These are phyloP conservation scores for Eumaeus atala DNA, from an alignment of 1,140 invertebrate genomes.

Conservation along the genomic window DNA sequence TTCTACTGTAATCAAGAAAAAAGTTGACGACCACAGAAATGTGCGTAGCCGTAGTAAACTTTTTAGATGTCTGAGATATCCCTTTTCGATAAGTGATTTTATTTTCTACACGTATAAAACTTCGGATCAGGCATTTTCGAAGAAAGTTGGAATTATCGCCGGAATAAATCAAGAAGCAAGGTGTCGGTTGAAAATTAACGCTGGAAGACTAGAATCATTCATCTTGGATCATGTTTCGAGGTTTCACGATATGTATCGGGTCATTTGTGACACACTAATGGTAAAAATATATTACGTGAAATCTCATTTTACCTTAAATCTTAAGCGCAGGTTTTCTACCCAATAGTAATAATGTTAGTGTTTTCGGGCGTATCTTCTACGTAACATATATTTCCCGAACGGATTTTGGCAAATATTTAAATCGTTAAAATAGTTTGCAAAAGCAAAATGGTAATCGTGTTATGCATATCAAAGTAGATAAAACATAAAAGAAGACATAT, in stretches of 20 bases:
- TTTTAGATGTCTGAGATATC: conserved; percentile 17
- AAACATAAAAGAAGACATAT: too few relatives aligned
- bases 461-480: too few relatives aligned
- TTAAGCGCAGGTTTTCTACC: too few relatives aligned
- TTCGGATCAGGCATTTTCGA: conserved; percentile 36
- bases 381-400: too few relatives aligned
- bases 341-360: too few relatives aligned
- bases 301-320: not conserved
- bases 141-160: conserved; percentile 46
- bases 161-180: conserved; percentile 49
- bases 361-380: too few relatives aligned
- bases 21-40: too few relatives aligned
- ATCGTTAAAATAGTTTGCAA: too few relatives aligned
- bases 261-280: not conserved
- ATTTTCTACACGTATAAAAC: conserved; percentile 39
- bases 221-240: conserved; percentile 26
- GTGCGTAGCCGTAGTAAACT: not conserved
- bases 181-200: conserved; percentile 44
- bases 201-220: conserved; percentile 24
- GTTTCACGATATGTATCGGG: conserved; percentile 22
- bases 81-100: conserved; percentile 25
- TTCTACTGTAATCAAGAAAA: too few relatives aligned
- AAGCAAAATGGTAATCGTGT: too few relatives aligned
- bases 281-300: not conserved
- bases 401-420: too few relatives aligned